A percentile compares a stretch with the other conserved stretches of the same genome.
These are phyloP conservation scores for Tetrapedia diversipes DNA, from an alignment of 2,888 invertebrate species.

Conservation along the genomic window DNA sequence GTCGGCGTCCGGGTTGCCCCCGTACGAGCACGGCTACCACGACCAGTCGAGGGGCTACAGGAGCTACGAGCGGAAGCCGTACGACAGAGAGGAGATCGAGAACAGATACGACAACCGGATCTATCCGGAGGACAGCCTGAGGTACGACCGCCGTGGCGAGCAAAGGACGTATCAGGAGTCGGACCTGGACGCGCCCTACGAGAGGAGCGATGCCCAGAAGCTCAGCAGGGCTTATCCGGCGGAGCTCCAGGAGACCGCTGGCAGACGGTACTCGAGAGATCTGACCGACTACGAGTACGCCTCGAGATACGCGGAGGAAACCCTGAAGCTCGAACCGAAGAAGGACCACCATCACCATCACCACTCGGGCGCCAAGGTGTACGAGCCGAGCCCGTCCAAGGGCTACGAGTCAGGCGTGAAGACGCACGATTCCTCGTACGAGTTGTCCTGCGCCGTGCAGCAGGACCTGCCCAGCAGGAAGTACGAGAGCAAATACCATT, in stretches of 20 bases:
- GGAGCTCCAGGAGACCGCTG: constrained; percentile 69
- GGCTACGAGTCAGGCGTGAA: constrained; percentile 81
- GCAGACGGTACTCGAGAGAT: constrained; percentile 79
- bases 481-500: constrained; percentile 76
- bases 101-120: constrained; percentile 78
- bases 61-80: constrained; percentile 75
- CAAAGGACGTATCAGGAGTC: constrained; percentile 80
- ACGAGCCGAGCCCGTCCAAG: constrained; percentile 75
- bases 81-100: constrained; percentile 76
- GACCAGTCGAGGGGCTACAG: constrained; percentile 65
- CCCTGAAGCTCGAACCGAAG: constrained; percentile 79
- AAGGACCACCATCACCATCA: constrained; percentile 73
- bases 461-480: constrained; percentile 70
- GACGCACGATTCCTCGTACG: constrained; percentile 79
- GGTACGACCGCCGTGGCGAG: constrained; percentile 75
- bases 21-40: constrained; percentile 69
- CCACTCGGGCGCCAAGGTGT: constrained; percentile 73
- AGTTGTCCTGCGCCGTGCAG: constrained; percentile 73
- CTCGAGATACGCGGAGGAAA: constrained; percentile 79
- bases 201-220: constrained; percentile 75
- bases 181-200: constrained; percentile 79
- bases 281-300: constrained; percentile 79
- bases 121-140: constrained; percentile 77
- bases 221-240: constrained; percentile 70
- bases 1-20: constrained; percentile 56